Base-by-base conservation (phyloP, 2,888 invertebrate genomes). In the Drosophila dives region DNA sequence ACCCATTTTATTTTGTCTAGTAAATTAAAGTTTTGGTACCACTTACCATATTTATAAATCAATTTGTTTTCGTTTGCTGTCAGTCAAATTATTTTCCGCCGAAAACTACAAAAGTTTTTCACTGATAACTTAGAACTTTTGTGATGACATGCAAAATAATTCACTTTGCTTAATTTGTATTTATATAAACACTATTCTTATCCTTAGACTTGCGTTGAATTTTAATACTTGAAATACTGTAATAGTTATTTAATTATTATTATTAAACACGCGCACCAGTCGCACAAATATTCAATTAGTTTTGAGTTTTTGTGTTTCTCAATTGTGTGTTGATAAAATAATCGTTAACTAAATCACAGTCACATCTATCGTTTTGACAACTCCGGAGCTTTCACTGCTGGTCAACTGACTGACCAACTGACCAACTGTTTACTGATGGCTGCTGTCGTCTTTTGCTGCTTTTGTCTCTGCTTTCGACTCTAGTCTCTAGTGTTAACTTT, bases 21-120 rank as follows among this genome's bases (percentile, higher is more conserved):
- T 29, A 8, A 36, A 20, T 29, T 12, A 17, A 10, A 15, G 20
- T 15, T 36, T 60, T 32, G n/a, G 2, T 12, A 32, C 2, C 45
- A 75, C 87, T 82, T 49, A 82, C 87, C 87, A 82, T 82, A 74
- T 81, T 76, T 12, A 29, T 56, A 20, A n/a, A 50, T 26, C 65
- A 56, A 20, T 38, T 51, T 32, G 23, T 42, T 42, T 42, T 45
- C 70, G 45, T 45, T 65, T 54, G 23, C 40, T 32, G 33, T 77
- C 48, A 49, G 55, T 54, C 58, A 51, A 54, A 45, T 45, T 48
- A 53, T 65, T 67, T 67, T 64, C 33, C 76, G 59, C n/a, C 65
- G 42, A 34, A 29, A 45, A 62, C 33, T 56, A 55, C 51, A 32
- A 20, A 15, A n/a, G n/a, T 34, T 40, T 50, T 40, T 71, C 84